Evolutionary conservation across 92 coral and sea anemone species (phyloP).

Genomic region (Pocillopora meandrina): DNA sequence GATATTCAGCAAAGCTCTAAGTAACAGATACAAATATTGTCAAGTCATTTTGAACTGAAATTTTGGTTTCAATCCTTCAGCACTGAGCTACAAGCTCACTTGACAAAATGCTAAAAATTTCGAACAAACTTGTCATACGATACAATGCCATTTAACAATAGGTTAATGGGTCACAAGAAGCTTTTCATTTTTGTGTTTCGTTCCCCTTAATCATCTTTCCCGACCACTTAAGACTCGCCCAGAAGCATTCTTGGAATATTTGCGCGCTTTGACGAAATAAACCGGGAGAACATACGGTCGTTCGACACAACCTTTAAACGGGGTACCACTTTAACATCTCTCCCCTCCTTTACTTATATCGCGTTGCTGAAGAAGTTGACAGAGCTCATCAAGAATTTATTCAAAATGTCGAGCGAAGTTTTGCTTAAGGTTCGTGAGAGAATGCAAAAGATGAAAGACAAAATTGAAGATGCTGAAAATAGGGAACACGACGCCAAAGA

Average conservation of each 20-base stretch:
- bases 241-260: slow-evolving; percentile 22
- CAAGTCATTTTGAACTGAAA: too few relatives aligned
- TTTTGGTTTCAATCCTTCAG: too few relatives aligned
- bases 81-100: not conserved
- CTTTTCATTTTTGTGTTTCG: slow-evolving; percentile 10
- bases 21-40: too few relatives aligned
- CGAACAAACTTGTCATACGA: not conserved
- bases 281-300: slow-evolving; percentile 1
- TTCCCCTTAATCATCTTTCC: slow-evolving; percentile 10
- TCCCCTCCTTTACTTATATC: not conserved
- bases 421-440: slow-evolving; percentile 80
- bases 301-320: not conserved
- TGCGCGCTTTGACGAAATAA: slow-evolving; percentile 18
- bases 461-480: slow-evolving; percentile 80
- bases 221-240: slow-evolving; percentile 36
- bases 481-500: slow-evolving; percentile 73
- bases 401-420: slow-evolving; percentile 43
- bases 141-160: not conserved
- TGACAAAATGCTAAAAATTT: not conserved
- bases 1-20: too few relatives aligned
- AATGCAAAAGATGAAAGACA: slow-evolving; percentile 84
- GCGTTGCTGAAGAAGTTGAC: not conserved
- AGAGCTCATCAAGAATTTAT: not conserved
- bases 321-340: slow-evolving; percentile 5
- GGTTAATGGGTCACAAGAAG: slow-evolving; percentile 14